Conservation (phyloP, 2,888 invertebrate genomes). For the Apotomis betuletana region DNA sequence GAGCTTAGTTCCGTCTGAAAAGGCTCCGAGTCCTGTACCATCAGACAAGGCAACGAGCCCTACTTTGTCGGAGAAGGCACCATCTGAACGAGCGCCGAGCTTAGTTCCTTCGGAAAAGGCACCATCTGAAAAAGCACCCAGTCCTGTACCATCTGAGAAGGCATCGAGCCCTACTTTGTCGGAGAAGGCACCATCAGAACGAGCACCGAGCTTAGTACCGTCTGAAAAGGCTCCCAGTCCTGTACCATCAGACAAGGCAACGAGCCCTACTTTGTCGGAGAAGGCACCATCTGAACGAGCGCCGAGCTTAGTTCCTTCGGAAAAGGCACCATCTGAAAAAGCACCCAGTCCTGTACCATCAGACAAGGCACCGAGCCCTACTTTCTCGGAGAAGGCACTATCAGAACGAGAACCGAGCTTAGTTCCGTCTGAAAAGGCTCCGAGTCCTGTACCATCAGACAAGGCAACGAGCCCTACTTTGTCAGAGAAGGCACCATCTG, state of each 20-base stretch:
- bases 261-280: too few relatives aligned
- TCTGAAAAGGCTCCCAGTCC: conserved; percentile 30
- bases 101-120: too few relatives aligned
- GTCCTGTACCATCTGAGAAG: background rate
- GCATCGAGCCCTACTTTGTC: conserved; percentile 23
- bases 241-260: background rate
- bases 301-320: background rate
- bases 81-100: too few relatives aligned
- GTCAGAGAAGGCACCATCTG: background rate
- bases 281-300: conserved; percentile 4
- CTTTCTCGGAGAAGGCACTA: background rate
- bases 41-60: too few relatives aligned
- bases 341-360: background rate
- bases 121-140: too few relatives aligned
- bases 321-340: background rate
- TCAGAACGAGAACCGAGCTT: background rate
- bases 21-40: too few relatives aligned
- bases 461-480: background rate
- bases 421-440: background rate
- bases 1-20: too few relatives aligned
- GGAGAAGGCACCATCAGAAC: conserved; percentile 11
- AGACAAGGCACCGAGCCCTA: background rate
- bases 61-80: too few relatives aligned
- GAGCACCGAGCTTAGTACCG: conserved; percentile 1
- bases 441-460: background rate